Evolutionary conservation across 2,888 invertebrate species (phyloP).

Genomic region (Nasonia oneida): DNA sequence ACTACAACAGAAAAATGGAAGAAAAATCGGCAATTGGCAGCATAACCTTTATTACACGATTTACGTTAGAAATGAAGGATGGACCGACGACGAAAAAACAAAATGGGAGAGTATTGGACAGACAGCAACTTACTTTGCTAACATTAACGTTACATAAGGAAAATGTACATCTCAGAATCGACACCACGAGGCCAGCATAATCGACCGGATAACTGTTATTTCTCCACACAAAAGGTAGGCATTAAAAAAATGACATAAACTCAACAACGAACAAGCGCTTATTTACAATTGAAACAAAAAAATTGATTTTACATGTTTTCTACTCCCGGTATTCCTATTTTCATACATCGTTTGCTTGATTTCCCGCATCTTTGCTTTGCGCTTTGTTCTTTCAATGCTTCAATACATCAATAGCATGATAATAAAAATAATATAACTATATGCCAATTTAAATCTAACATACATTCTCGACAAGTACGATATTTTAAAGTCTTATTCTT

Average conservation of each 20-base stretch:
- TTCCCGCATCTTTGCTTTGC: conserved; percentile 51
- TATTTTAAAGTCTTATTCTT: conserved; percentile 51
- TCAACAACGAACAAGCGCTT: conserved; percentile 63
- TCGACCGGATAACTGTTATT: conserved; percentile 43
- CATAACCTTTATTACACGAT: conserved; percentile 18
- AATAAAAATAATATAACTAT: conserved; percentile 44
- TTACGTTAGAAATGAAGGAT: conserved; percentile 47
- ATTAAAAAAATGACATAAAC: conserved; percentile 61
- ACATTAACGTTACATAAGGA: conserved; percentile 60
- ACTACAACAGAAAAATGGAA: conserved; percentile 36
- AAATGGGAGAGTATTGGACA: conserved; percentile 62
- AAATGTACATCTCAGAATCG: conserved; percentile 62
- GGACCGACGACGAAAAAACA: conserved; percentile 36
- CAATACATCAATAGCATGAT: conserved; percentile 34
- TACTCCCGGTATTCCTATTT: conserved; percentile 24
- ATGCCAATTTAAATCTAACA: conserved; percentile 54
- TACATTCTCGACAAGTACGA: conserved; percentile 43
- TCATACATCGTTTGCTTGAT: conserved; percentile 23
- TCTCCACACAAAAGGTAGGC: conserved; percentile 44
- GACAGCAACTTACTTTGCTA: conserved; percentile 61
- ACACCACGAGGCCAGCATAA: conserved; percentile 49
- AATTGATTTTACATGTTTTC: conserved; percentile 54
- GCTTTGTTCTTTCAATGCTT: conserved; percentile 47
- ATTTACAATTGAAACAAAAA: conserved; percentile 64
- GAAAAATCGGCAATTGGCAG: conserved; percentile 45